Percentiles rank a stretch among this genome's conserved stretches.
Evolutionary conservation across 2,888 invertebrate genomes (phyloP).

Genomic region (Polyploca ridens): DNA sequence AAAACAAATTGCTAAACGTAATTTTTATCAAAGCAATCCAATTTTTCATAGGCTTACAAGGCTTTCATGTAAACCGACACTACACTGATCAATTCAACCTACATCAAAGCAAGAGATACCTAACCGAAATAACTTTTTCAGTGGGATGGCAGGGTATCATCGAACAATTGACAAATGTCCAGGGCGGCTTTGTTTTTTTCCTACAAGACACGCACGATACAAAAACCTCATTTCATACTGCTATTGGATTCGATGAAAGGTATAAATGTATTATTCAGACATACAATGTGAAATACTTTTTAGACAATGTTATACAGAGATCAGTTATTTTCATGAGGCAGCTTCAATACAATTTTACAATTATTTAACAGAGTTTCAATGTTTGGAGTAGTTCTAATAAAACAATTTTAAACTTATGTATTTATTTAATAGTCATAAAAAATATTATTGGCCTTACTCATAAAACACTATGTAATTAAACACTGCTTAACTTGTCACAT

Average conservation of each 20-base stretch:
- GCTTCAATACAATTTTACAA: too few relatives aligned
- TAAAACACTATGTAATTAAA: too few relatives aligned
- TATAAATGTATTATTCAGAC: conserved; percentile 23
- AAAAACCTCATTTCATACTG: conserved; percentile 36
- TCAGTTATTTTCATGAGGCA: too few relatives aligned
- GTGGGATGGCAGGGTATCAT: conserved; percentile 9
- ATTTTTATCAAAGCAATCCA: not conserved
- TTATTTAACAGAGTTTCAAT: too few relatives aligned
- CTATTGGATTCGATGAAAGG: conserved; percentile 31
- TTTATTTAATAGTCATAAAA: too few relatives aligned
- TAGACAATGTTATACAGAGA: not conserved
- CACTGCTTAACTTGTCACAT: too few relatives aligned
- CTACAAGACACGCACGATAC: conserved; percentile 27
- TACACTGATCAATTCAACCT: not conserved
- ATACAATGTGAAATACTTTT: not conserved
- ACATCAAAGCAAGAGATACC: conserved; percentile 8
- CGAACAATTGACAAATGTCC: conserved; percentile 9
- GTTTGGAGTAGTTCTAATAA: too few relatives aligned
- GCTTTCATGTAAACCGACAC: not conserved
- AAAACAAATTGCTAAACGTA: not conserved
- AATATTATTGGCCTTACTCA: too few relatives aligned
- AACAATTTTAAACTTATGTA: not conserved
- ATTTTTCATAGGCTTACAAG: not conserved
- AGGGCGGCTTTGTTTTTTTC: conserved; percentile 25
- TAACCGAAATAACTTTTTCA: not conserved